A percentile compares a stretch with the other conserved stretches of the same genome.
These are phyloP conservation scores for Aporophyla nigra DNA, from an alignment of 2,888 invertebrate species.

Conservation along the genomic window DNA sequence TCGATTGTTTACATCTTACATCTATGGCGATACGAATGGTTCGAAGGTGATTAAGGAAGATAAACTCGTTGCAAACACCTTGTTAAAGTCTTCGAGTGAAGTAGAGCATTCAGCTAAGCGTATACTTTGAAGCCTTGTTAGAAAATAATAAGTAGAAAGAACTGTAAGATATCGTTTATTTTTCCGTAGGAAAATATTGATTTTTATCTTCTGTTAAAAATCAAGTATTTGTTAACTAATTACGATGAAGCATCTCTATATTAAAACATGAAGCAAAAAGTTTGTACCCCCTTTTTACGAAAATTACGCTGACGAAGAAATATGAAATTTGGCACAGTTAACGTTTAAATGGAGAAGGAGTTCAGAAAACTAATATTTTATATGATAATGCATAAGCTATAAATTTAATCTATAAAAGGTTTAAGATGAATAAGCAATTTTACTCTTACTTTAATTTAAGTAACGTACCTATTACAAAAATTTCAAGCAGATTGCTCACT, in stretches of 20 bases:
- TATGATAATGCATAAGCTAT: too few relatives aligned
- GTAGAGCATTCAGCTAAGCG: slow-evolving; percentile 33
- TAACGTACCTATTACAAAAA: neutral
- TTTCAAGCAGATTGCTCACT: neutral
- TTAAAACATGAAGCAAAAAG: too few relatives aligned
- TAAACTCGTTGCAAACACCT: slow-evolving; percentile 45
- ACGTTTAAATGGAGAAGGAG: too few relatives aligned
- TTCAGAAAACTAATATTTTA: too few relatives aligned
- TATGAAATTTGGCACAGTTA: too few relatives aligned
- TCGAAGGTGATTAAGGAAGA: slow-evolving; percentile 51
- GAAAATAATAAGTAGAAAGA: slow-evolving; percentile 23
- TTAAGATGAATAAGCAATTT: neutral
- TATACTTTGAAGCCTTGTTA: slow-evolving; percentile 50
- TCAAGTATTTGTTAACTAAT: neutral
- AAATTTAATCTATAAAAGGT: too few relatives aligned
- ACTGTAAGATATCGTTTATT: neutral
- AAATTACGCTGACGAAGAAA: too few relatives aligned
- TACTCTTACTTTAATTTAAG: neutral
- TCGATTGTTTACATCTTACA: slow-evolving; percentile 42
- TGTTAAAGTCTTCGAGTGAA: slow-evolving; percentile 36
- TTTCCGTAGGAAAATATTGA: neutral
- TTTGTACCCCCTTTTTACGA: too few relatives aligned
- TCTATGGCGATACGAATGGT: slow-evolving; percentile 28
- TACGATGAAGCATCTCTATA: neutral
- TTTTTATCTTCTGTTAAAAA: neutral